phyloP scores from a whole-genome alignment of 2,888 invertebrate species.

The Meloe dianella region DNA sequence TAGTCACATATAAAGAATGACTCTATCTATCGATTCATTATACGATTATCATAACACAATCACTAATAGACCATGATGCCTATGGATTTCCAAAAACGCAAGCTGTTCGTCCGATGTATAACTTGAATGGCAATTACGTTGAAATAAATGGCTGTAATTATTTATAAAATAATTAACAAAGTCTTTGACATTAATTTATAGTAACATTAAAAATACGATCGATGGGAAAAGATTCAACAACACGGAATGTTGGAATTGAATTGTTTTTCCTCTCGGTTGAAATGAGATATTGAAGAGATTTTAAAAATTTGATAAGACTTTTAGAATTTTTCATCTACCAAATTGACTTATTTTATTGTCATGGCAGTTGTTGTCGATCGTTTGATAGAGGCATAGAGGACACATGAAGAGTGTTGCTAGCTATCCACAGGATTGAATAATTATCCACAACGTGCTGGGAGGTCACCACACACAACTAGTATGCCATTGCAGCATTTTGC shows the following conservation, averaged over 20 bases:
- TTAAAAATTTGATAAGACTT: conserved; percentile 4
- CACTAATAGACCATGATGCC: not conserved
- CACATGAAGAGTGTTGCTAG: conserved; percentile 31
- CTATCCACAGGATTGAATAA: conserved; percentile 53
- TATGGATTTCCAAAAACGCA: conserved; percentile 1
- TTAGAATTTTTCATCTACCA: not conserved
- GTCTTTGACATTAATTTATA: conserved; percentile 8
- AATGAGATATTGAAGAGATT: not conserved
- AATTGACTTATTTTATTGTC: not conserved
- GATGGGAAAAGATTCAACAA: not conserved
- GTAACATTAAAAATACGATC: conserved; percentile 9
- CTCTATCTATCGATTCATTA: not conserved
- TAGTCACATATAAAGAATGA: not conserved
- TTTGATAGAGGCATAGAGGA: conserved; percentile 4
- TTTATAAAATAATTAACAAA: conserved; percentile 13
- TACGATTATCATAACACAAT: not conserved
- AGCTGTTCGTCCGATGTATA: not conserved
- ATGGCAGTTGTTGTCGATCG: not conserved
- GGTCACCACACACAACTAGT: conserved; percentile 50
- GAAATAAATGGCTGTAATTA: conserved; percentile 8
- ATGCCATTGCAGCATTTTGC: conserved; percentile 50
- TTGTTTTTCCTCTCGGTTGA: not conserved
- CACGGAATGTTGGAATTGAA: not conserved
- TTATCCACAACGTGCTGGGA: conserved; percentile 57
- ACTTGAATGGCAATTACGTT: conserved; percentile 8